phyloP scores from a whole-genome alignment of 2,888 invertebrate genomes.

The Ceramica pisi region DNA sequence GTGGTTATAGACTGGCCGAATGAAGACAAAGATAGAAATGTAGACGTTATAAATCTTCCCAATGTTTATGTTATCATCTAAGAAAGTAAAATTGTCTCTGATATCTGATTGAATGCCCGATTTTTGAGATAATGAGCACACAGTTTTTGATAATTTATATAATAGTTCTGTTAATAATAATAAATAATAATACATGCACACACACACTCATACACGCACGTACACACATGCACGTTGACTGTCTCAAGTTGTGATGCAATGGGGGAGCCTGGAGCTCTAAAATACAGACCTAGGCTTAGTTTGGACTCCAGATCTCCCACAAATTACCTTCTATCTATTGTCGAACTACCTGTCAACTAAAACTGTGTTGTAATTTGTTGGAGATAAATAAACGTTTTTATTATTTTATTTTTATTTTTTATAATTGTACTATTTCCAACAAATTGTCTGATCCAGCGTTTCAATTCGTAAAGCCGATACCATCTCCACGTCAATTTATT shows the following conservation, averaged over 20 bases:
- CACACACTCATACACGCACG: too few relatives aligned
- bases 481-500: background rate
- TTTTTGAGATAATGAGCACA: conserved; percentile 21
- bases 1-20: conserved; percentile 35
- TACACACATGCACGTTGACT: too few relatives aligned
- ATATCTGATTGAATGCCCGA: conserved; percentile 29
- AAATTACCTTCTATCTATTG: too few relatives aligned
- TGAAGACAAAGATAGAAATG: conserved; percentile 24
- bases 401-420: too few relatives aligned
- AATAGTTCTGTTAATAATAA: conserved; percentile 20
- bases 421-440: background rate
- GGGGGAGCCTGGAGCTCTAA: too few relatives aligned
- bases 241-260: too few relatives aligned
- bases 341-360: too few relatives aligned
- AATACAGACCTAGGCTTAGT: too few relatives aligned
- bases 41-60: conserved; percentile 34
- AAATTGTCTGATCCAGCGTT: background rate
- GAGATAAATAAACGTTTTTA: too few relatives aligned
- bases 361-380: too few relatives aligned
- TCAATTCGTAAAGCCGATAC: background rate
- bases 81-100: conserved; percentile 24
- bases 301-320: too few relatives aligned
- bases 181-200: too few relatives aligned
- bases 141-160: conserved; percentile 7
- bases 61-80: conserved; percentile 19